Evolutionary conservation across 2,888 invertebrate genomes (phyloP).

Genomic region (Carpatolechia fugitivella): DNA sequence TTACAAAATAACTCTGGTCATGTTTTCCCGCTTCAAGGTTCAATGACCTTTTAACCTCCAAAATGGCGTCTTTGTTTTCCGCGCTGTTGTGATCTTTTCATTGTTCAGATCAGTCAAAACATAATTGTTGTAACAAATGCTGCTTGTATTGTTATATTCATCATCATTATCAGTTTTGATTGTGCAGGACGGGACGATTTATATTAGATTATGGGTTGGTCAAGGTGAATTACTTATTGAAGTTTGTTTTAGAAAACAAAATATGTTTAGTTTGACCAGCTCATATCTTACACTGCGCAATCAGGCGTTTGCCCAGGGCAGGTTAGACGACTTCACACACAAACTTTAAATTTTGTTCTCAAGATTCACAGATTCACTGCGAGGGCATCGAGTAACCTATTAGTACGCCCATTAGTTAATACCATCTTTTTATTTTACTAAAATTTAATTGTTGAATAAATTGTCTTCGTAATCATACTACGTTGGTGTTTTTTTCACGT

Average conservation of each 20-base stretch:
- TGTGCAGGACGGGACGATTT: neutral
- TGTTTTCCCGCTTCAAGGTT: neutral
- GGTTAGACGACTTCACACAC: no score
- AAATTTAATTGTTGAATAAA: no score
- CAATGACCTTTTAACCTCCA: neutral
- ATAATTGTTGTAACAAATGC: neutral
- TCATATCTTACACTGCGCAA: no score
- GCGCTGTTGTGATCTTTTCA: neutral
- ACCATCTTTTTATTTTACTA: no score
- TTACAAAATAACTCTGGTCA: slow-evolving; percentile 1
- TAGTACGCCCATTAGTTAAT: no score
- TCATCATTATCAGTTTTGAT: neutral
- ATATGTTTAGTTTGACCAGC: no score
- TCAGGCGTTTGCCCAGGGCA: no score
- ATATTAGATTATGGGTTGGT: neutral
- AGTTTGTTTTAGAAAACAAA: neutral
- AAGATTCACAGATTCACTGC: no score
- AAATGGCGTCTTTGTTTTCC: neutral
- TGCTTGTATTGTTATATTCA: neutral
- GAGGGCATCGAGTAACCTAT: no score
- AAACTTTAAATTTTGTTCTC: no score
- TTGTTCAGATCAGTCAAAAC: neutral
- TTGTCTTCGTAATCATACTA: no score
- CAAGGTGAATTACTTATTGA: neutral
- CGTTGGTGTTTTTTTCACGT: no score